Percentiles rank a stretch among this genome's conserved stretches.
phyloP scores from a whole-genome alignment of 2,797 vertebrate genomes.

The Macrochelys suwanniensis region DNA sequence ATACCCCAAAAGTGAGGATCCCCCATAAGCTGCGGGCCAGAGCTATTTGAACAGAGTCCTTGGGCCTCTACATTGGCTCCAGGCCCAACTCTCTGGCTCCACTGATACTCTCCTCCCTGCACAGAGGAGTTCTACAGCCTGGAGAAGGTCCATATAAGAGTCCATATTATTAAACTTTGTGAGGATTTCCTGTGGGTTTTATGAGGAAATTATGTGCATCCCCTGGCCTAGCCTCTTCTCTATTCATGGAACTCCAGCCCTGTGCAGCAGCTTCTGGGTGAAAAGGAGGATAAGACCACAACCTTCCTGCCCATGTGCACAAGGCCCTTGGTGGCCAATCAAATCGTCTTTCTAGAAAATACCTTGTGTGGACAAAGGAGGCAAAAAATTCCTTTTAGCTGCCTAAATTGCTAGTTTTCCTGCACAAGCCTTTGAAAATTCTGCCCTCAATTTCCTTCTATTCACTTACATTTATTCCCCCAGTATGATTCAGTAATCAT shows the following conservation, averaged over 20 bases:
- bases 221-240: background rate
- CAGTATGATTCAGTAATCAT: background rate
- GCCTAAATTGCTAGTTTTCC: background rate
- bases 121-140: background rate
- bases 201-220: background rate
- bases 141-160: background rate
- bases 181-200: background rate
- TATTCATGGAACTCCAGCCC: background rate
- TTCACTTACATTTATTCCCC: background rate
- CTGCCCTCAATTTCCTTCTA: background rate
- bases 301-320: background rate
- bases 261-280: background rate
- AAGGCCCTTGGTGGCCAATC: background rate
- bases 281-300: background rate
- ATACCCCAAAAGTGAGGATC: background rate
- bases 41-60: background rate
- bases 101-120: background rate
- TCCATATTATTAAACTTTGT: background rate
- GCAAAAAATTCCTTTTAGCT: background rate
- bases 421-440: background rate
- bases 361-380: background rate
- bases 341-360: slow-evolving; percentile 8
- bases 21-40: background rate
- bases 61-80: background rate
- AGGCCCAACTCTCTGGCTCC: background rate